phyloP scores from a whole-genome alignment of 37 sponge, comb jelly and placozoan species.

The Axinella damicornis region DNA sequence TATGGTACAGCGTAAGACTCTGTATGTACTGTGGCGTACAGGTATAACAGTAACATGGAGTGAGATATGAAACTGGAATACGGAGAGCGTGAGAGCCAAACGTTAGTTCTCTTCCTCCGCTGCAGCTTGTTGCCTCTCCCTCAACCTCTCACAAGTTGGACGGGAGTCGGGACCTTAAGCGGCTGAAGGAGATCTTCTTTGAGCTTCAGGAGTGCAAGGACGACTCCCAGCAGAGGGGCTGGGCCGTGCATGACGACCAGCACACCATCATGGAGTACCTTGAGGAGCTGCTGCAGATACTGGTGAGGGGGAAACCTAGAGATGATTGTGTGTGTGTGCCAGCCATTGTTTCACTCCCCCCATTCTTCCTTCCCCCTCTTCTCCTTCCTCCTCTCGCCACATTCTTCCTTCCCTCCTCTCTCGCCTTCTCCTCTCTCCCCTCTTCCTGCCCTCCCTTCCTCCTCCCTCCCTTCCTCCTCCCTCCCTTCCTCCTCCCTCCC shows the following conservation, averaged over 20 bases:
- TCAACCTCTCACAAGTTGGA: conserved; percentile 14
- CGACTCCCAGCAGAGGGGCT: conserved; percentile 87
- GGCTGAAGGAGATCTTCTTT: conserved; percentile 69
- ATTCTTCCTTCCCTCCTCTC: neutral
- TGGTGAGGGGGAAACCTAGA: conserved; percentile 36
- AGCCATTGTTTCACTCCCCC: neutral
- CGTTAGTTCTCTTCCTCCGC: too few relatives aligned
- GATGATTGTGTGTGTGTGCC: neutral
- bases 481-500: conserved; percentile 4
- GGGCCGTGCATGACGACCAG: conserved; percentile 84
- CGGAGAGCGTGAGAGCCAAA: too few relatives aligned
- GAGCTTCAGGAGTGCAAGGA: conserved; percentile 69
- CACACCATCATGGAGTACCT: conserved; percentile 61
- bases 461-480: neutral
- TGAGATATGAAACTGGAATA: too few relatives aligned
- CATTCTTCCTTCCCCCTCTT: neutral
- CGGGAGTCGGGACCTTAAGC: conserved; percentile 50
- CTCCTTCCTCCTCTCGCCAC: neutral
- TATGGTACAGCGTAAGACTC: too few relatives aligned
- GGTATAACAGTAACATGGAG: too few relatives aligned
- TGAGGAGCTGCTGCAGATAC: conserved; percentile 76
- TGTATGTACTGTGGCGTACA: too few relatives aligned
- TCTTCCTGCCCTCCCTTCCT: too few relatives aligned
- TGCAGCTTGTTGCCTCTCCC: neutral
- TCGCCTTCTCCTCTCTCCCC: too few relatives aligned